Evolutionary conservation across 2,888 invertebrate genomes (phyloP).

Genomic region (Temnothorax unifasciatus): DNA sequence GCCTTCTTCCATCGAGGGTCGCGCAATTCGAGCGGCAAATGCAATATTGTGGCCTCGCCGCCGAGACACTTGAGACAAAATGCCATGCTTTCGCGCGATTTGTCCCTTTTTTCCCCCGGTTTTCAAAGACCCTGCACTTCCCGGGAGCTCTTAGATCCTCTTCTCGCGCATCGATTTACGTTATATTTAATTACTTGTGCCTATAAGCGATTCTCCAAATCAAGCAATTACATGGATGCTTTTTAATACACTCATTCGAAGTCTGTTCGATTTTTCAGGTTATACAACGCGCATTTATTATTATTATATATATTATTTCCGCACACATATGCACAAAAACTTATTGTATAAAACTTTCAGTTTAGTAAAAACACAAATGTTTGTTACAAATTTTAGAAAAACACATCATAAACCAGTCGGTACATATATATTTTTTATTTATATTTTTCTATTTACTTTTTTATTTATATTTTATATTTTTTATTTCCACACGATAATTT

Average conservation of each 20-base stretch:
- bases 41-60: constrained; percentile 53
- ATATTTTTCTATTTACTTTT: too few species aligned
- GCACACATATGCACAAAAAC: neutral
- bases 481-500: constrained; percentile 7
- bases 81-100: constrained; percentile 32
- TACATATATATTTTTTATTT: neutral
- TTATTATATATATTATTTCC: neutral
- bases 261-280: neutral
- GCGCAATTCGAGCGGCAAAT: constrained; percentile 51
- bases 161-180: neutral
- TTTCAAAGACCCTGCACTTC: constrained; percentile 34
- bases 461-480: neutral
- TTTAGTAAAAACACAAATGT: neutral
- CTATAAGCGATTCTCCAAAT: neutral
- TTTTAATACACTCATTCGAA: neutral
- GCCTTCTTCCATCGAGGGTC: constrained; percentile 34
- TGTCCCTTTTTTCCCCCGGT: neutral
- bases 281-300: neutral
- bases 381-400: constrained; percentile 17
- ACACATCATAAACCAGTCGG: neutral
- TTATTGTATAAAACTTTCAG: neutral
- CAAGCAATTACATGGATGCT: neutral
- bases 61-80: constrained; percentile 52
- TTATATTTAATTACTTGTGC: constrained; percentile 30
- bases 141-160: neutral